Base-by-base conservation (phyloP, 2,888 invertebrate genomes). In the Callyntrura sp. region DNA sequence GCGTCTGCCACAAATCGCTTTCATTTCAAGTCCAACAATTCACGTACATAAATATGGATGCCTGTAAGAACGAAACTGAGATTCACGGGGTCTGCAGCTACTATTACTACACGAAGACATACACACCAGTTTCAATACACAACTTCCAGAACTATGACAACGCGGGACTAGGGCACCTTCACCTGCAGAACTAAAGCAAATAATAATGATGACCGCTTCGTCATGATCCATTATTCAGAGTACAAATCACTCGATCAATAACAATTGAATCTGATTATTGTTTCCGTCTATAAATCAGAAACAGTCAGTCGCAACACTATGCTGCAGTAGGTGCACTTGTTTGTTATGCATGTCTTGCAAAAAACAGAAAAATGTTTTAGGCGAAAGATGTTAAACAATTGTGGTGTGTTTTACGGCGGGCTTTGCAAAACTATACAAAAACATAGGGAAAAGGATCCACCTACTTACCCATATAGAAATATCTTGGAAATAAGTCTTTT, bases 221-320 rank as follows among this genome's bases (percentile, higher is more conserved):
- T 43, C 45, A 65, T 79, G 65, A 76, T 79, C 79, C 86, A 86
- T 79, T 79, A 79, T 62, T 86, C 78, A 68, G 28, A 17, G 35
- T 65, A 55, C 68, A 79, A 86, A 79, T 86, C 86, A 79, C 45
- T 9, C 48, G 17, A 60, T 28, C 60, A 60, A 81, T 81, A 82
- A 82, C 82, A 6, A 14, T 48, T 73, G 43, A 14, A 84, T 48
- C 35, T 68, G 84, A 82, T 62, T 82, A 62, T 68, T 14, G 28
- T 35, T n/a, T 17, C 3, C 3, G 8, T 35, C 35, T 6, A 35
- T 6, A 35, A 17, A 76, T 5, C 73, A 14, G n/a, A 73, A 43
- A n/a, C n/a, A n/a, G n/a, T n/a, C n/a, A 35, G 35, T 35, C 35
- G 3, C 35, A 35, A 6, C 6, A 35, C n/a, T n/a, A n/a, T n/a